A percentile compares a stretch with the other conserved stretches of the same genome.
Conservation (phyloP, 2,797 vertebrate species). For the Mormyrops attenuatus region DNA sequence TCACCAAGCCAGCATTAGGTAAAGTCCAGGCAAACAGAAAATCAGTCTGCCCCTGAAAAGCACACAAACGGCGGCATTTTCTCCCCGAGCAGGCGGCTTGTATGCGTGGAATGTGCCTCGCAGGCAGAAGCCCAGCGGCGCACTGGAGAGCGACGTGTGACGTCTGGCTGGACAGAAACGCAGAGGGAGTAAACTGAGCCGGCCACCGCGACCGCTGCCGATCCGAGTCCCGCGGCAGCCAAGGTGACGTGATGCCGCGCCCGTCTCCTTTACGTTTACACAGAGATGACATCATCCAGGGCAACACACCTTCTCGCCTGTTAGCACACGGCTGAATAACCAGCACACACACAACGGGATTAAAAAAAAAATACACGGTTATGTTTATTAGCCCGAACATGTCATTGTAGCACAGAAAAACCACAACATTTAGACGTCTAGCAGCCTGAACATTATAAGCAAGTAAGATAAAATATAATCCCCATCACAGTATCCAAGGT, state of each 20-base stretch:
- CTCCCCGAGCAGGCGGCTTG: neutral
- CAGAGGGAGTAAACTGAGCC: neutral
- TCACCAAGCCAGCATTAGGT: neutral
- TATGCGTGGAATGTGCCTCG: slow-evolving; percentile 4
- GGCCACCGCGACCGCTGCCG: neutral
- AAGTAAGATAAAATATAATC: neutral
- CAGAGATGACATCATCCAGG: neutral
- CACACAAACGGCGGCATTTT: neutral
- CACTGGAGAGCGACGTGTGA: neutral
- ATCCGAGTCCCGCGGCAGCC: neutral
- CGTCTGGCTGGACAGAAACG: neutral
- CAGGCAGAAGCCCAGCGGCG: neutral
- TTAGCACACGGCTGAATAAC: neutral
- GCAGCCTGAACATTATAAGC: neutral
- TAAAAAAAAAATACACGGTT: neutral
- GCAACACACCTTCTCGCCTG: neutral
- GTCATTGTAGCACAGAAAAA: neutral
- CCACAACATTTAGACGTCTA: neutral
- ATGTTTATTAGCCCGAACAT: neutral
- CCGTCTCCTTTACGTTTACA: neutral
- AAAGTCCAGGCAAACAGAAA: neutral
- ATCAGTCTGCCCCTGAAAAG: neutral
- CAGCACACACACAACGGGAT: neutral
- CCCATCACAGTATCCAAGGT: neutral
- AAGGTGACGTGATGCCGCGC: neutral